These are phyloP conservation scores for Palaemon carinicauda DNA, from an alignment of 1,140 invertebrate species.

Conservation along the genomic window DNA sequence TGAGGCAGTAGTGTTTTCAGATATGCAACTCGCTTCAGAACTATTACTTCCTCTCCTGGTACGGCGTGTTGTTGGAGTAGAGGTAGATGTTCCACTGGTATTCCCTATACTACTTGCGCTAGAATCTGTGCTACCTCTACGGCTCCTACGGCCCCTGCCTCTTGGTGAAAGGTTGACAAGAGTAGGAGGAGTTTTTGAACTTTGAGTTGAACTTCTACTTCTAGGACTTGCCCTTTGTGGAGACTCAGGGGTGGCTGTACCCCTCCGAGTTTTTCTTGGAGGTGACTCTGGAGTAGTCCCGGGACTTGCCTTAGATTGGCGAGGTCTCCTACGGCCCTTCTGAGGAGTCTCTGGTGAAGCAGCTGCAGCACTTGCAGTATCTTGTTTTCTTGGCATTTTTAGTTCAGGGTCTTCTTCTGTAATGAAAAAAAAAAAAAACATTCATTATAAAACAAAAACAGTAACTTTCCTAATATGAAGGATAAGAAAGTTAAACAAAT, in stretches of 20 bases:
- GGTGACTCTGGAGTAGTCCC: neutral
- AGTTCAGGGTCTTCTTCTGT: too few relatives aligned
- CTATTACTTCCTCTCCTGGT: slow-evolving; percentile 23
- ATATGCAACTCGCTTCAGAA: neutral
- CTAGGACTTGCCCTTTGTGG: slow-evolving; percentile 27
- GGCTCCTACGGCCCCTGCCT: neutral
- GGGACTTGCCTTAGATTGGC: neutral
- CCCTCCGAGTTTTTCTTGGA: slow-evolving; percentile 16
- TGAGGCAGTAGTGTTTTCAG: slow-evolving; percentile 11
- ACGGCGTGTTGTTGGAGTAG: neutral
- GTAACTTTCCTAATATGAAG: too few relatives aligned
- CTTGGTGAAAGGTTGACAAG: slow-evolving; percentile 4
- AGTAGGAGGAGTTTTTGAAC: neutral
- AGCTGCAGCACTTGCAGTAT: neutral
- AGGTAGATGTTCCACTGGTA: neutral
- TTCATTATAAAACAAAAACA: too few relatives aligned
- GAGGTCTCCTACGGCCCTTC: neutral
- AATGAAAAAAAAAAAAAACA: too few relatives aligned
- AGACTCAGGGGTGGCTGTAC: neutral
- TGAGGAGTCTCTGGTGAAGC: neutral
- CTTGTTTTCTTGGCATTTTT: neutral
- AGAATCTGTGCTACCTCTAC: slow-evolving; percentile 31
- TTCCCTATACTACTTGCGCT: slow-evolving; percentile 18
- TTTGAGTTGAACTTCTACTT: neutral
- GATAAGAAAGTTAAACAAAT: too few relatives aligned